A percentile compares a stretch with the other conserved stretches of the same genome.
Conservation (phyloP, 2,888 invertebrate genomes). For the Tolmerus cingulatus region DNA sequence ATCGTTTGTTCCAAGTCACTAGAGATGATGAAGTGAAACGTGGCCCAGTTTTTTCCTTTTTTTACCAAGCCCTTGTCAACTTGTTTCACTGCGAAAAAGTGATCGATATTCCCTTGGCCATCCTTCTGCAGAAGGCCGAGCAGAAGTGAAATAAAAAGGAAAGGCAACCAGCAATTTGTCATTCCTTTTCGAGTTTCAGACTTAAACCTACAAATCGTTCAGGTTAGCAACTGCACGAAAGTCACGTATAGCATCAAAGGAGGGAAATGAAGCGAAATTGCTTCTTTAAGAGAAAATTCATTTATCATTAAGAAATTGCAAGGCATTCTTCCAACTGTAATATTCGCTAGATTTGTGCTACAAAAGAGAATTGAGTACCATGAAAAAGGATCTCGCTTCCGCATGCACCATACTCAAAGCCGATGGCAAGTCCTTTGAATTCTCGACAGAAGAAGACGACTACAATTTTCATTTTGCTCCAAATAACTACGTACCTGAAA, state of each 20-base stretch:
- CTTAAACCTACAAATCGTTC: constrained; percentile 35
- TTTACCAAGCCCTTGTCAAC: constrained; percentile 33
- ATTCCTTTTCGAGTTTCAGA: constrained; percentile 7
- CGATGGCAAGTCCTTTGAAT: not conserved
- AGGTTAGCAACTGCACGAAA: constrained; percentile 9
- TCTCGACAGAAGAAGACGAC: not conserved
- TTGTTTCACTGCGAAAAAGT: constrained; percentile 16
- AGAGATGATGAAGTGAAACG: constrained; percentile 40
- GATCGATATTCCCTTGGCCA: constrained; percentile 33
- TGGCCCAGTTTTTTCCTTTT: constrained; percentile 2
- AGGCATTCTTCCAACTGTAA: constrained; percentile 10
- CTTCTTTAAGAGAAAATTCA: constrained; percentile 25
- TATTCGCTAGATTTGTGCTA: not conserved
- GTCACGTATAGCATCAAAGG: constrained; percentile 33
- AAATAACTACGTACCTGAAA: not conserved
- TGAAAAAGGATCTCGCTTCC: not conserved
- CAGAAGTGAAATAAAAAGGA: not conserved
- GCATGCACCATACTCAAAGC: not conserved
- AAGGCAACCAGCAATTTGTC: constrained; percentile 33
- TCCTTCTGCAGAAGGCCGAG: not conserved
- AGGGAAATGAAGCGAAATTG: constrained; percentile 22
- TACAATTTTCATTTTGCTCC: not conserved
- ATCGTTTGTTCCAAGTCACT: constrained; percentile 37
- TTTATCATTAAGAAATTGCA: constrained; percentile 15
- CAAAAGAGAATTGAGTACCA: not conserved